Conservation (phyloP, 2,113 vertebrate genomes). For the Buteo buteo region DNA sequence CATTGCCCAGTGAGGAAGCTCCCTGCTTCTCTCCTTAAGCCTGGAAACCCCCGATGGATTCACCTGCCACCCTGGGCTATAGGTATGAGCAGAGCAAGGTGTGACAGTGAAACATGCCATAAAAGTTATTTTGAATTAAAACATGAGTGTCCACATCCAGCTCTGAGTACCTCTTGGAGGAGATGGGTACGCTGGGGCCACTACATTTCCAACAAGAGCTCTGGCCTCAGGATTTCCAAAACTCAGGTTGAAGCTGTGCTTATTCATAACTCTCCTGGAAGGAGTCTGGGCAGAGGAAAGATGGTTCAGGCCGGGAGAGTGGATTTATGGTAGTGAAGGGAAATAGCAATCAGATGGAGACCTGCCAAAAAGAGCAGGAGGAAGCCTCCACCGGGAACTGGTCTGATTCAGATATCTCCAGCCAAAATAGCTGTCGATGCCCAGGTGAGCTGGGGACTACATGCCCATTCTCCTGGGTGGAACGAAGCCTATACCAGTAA, state of each 20-base stretch:
- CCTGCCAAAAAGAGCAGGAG: not conserved
- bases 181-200: not conserved
- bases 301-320: not conserved
- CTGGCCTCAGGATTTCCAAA: not conserved
- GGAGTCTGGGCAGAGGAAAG: not conserved
- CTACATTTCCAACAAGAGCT: not conserved
- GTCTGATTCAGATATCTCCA: not conserved
- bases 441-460: not conserved
- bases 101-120: not conserved
- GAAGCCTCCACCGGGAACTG: not conserved
- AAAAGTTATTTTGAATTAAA: not conserved
- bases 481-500: not conserved
- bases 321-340: not conserved
- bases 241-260: not conserved
- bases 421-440: not conserved
- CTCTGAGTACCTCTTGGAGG: not conserved
- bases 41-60: not conserved
- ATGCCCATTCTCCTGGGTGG: not conserved
- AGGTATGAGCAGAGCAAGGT: not conserved
- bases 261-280: not conserved
- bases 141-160: not conserved
- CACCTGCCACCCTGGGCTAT: not conserved
- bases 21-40: not conserved
- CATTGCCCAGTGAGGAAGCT: not conserved
- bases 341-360: not conserved